phyloP scores from a whole-genome alignment of 2,888 invertebrate genomes.

The Piscicola geometra region DNA sequence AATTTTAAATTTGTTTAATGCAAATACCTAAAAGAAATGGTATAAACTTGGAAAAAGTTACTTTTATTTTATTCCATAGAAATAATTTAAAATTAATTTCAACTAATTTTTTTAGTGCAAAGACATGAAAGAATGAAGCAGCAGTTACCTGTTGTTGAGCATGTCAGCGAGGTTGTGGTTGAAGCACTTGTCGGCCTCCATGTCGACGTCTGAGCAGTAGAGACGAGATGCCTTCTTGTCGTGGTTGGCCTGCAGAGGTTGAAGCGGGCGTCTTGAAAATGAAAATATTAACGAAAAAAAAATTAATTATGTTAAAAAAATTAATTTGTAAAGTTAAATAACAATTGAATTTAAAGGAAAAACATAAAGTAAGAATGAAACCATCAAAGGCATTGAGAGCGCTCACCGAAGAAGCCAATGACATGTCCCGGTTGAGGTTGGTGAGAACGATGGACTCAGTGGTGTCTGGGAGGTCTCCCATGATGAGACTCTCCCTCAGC shows the following conservation, averaged over 20 bases:
- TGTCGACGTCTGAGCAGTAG: constrained; percentile 4
- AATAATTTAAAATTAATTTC: too few relatives aligned
- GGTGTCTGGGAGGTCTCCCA: background rate
- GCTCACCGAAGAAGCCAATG: constrained; percentile 18
- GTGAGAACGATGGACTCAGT: constrained; percentile 20
- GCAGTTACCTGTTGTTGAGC: constrained; percentile 9
- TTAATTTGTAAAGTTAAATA: background rate
- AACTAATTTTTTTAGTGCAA: too few relatives aligned
- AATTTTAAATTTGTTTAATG: too few relatives aligned
- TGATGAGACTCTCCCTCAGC: constrained; percentile 28
- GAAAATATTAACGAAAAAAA: too few relatives aligned
- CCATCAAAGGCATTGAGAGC: too few relatives aligned
- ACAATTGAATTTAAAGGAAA: background rate
- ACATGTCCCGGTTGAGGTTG: constrained; percentile 26
- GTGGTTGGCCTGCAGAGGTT: background rate
- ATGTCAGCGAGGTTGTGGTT: background rate
- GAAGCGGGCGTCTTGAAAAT: too few relatives aligned
- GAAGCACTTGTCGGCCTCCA: background rate
- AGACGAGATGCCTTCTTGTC: background rate
- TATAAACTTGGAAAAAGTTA: too few relatives aligned
- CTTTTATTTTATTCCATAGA: too few relatives aligned
- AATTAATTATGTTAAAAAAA: background rate
- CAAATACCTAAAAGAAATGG: too few relatives aligned
- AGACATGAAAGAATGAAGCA: too few relatives aligned
- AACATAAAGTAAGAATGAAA: background rate